These are phyloP conservation scores for Turritopsis dohrnii DNA, from an alignment of 30 jellyfish, hydroid and myxozoan genomes.

Conservation along the genomic window DNA sequence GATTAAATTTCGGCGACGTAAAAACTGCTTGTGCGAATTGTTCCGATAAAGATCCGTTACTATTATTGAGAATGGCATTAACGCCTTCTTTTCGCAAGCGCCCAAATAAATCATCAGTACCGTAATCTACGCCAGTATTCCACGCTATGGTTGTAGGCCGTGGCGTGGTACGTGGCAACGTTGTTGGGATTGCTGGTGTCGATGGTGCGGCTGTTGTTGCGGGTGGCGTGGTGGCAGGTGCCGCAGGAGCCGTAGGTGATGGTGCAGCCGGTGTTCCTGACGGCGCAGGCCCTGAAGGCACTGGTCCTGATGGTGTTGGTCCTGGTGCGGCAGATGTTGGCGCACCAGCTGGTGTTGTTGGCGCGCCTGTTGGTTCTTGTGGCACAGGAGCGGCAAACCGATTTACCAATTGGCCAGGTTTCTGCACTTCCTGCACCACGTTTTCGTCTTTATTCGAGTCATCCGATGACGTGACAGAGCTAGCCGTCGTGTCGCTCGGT, in stretches of 20 bases:
- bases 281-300: slow-evolving; percentile 10
- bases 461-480: not conserved
- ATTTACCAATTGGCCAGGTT: slow-evolving; percentile 6
- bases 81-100: not conserved
- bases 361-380: slow-evolving; percentile 9
- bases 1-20: not conserved
- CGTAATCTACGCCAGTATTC: not conserved
- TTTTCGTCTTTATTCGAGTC: not conserved
- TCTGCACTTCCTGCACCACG: not conserved
- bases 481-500: not conserved
- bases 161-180: not conserved
- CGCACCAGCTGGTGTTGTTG: not conserved
- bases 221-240: not conserved
- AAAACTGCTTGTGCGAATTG: not conserved
- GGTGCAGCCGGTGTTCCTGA: slow-evolving; percentile 5
- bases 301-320: slow-evolving; percentile 16
- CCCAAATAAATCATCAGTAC: not conserved
- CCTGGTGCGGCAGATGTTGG: not conserved
- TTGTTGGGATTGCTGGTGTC: not conserved
- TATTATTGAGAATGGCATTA: not conserved
- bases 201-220: not conserved
- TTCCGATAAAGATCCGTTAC: not conserved
- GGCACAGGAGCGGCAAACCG: not conserved
- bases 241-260: not conserved
- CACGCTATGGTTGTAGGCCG: slow-evolving; percentile 4